Conservation (phyloP, 1,140 invertebrate species). For the Aethina tumida region DNA sequence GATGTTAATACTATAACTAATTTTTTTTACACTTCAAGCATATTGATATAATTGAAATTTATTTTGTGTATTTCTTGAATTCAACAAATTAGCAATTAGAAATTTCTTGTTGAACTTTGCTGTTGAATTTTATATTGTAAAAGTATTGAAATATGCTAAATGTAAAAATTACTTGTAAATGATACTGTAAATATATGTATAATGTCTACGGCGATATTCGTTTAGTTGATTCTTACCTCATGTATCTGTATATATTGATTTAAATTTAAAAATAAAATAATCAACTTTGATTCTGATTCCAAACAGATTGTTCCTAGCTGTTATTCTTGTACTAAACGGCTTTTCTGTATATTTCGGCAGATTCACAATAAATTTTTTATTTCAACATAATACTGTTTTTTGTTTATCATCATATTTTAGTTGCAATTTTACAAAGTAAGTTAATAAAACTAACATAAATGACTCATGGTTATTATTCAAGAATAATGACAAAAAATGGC, state of each 20-base stretch:
- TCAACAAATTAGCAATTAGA: too few relatives aligned
- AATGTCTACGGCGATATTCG: not conserved
- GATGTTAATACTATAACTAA: not conserved
- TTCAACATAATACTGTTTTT: slow-evolving; percentile 3
- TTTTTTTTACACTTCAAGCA: not conserved
- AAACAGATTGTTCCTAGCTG: slow-evolving; percentile 8
- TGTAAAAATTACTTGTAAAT: slow-evolving; percentile 11
- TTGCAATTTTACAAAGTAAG: too few relatives aligned
- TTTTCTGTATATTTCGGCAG: slow-evolving; percentile 7
- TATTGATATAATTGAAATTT: slow-evolving; percentile 7
- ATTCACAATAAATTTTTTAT: slow-evolving; percentile 7
- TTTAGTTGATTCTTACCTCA: slow-evolving; percentile 10
- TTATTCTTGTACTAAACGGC: slow-evolving; percentile 10
- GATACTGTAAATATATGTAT: slow-evolving; percentile 7
- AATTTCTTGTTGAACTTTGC: slow-evolving; percentile 23
- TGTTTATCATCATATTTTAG: too few relatives aligned
- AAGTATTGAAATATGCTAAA: slow-evolving; percentile 6
- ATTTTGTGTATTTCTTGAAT: too few relatives aligned
- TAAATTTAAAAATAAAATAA: not conserved
- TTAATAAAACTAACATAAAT: too few relatives aligned
- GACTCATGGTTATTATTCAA: too few relatives aligned
- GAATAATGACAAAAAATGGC: too few relatives aligned
- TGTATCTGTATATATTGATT: slow-evolving; percentile 7
- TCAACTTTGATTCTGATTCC: slow-evolving; percentile 4
- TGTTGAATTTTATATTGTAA: slow-evolving; percentile 20